Evolutionary conservation across 2,888 invertebrate species (phyloP).

Genomic region (Labia minor): DNA sequence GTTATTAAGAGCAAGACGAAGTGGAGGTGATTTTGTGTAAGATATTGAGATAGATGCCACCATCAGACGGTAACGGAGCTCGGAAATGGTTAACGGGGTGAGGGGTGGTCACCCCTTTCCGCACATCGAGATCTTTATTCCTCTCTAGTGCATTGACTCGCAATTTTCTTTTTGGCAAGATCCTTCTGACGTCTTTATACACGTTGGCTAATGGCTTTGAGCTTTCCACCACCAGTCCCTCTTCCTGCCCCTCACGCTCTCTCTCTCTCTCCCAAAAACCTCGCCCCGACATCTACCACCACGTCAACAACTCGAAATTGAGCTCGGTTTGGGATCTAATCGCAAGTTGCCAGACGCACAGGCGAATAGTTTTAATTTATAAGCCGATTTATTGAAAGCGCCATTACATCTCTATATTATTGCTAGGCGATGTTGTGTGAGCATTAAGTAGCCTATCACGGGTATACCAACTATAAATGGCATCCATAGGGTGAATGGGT

Average conservation of each 20-base stretch:
- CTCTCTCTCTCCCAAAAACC: no score
- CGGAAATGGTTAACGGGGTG: no score
- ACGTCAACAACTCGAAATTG: not conserved
- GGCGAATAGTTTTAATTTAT: constrained; percentile 6
- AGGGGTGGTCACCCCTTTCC: no score
- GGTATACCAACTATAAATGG: not conserved
- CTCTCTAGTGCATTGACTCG: not conserved
- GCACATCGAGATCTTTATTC: no score
- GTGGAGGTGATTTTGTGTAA: no score
- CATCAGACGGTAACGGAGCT: no score
- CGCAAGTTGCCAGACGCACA: constrained; percentile 13
- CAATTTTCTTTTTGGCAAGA: constrained; percentile 2
- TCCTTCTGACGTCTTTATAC: not conserved
- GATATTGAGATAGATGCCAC: no score
- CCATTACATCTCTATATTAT: not conserved
- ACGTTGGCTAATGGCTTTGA: not conserved
- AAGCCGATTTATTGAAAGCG: constrained; percentile 2
- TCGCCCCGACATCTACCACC: not conserved
- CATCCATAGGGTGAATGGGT: no score
- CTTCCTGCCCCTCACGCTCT: no score
- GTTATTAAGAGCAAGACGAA: no score
- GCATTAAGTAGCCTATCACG: not conserved
- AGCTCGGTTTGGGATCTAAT: not conserved
- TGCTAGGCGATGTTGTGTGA: not conserved
- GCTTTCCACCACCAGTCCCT: no score